Base-by-base conservation (phyloP, 1,140 invertebrate genomes). In the Lepidurus arcticus region DNA sequence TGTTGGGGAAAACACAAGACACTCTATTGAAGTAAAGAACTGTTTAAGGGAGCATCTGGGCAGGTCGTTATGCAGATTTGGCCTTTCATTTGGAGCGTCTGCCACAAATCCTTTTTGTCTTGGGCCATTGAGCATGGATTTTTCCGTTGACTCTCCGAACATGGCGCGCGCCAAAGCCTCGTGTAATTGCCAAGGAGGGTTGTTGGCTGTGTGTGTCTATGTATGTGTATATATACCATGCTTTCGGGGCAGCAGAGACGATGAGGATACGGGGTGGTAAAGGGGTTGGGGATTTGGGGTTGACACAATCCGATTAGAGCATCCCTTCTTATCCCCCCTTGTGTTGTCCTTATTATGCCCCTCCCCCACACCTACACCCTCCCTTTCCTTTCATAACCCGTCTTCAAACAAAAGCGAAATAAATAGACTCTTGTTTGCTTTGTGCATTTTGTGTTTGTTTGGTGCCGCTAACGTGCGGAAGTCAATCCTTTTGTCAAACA, bases 121-220 rank as follows among this genome's bases (percentile, higher is more conserved):
- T 21, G 53, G 53, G 53, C 53, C 53, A 65, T 65, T 65, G 53
- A 65, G 53, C 53, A 65, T 65, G 53, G 53, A 65, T 65, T 65
- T 65, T 21, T 9, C 53, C 53, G 53, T 65, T 65, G 53, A 65
- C 16, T 65, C 53, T 13, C 13, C 16, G 53, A 65, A 16, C 53
- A 13, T 65, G n/a, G 16, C 53, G 53, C 53, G 53, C 53, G 53
- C 53, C 53, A 65, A 65, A 65, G 53, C 53, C 53, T 65, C 53
- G 53, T 65, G 53, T 65, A 65, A 65, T 65, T 65, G 53, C 53
- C 53, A 65, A 65, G 53, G 53, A 65, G 53, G 53, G 53, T 65
- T 65, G 53, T 65, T 65, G 53, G 53, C 16, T 9, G 53, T 65
- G 53, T 65, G 21, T 65, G 2, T 34, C 2, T 26, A 2, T 26